Evolutionary conservation across 2,797 vertebrate species (phyloP).

Genomic region (Lutra lutra): DNA sequence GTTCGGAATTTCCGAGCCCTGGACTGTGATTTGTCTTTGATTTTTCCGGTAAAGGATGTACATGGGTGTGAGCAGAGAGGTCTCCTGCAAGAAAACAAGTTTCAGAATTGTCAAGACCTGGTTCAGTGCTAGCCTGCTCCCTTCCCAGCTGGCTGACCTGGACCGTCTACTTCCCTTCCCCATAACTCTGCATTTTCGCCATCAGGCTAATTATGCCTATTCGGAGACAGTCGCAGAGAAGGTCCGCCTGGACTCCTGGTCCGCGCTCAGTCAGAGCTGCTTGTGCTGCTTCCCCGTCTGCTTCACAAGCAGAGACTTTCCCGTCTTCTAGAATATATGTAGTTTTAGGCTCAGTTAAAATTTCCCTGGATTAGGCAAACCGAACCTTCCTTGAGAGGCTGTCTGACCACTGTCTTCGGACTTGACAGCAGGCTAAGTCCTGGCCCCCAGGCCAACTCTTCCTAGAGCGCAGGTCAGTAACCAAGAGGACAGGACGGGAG

Average conservation of each 20-base stretch:
- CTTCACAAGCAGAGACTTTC: neutral
- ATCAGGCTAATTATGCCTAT: accelerated
- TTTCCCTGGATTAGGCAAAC: neutral
- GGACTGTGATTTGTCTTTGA: neutral
- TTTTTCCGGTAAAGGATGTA: neutral
- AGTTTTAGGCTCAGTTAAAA: neutral
- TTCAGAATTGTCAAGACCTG: neutral
- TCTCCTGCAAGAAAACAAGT: neutral
- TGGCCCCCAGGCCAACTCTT: neutral
- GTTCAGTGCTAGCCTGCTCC: neutral
- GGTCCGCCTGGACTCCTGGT: accelerated
- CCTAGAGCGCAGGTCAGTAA: neutral
- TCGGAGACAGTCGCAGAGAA: neutral
- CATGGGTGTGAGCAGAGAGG: neutral
- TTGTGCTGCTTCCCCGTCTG: accelerated
- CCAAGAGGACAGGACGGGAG: neutral
- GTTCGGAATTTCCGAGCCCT: neutral
- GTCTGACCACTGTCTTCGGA: neutral
- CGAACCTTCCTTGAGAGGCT: neutral
- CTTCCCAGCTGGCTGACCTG: neutral
- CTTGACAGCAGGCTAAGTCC: neutral
- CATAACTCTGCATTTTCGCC: neutral
- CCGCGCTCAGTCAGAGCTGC: neutral
- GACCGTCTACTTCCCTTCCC: neutral
- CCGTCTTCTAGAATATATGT: neutral